These are phyloP conservation scores for Pica pica DNA, from an alignment of 2,113 vertebrate genomes.

Conservation along the genomic window DNA sequence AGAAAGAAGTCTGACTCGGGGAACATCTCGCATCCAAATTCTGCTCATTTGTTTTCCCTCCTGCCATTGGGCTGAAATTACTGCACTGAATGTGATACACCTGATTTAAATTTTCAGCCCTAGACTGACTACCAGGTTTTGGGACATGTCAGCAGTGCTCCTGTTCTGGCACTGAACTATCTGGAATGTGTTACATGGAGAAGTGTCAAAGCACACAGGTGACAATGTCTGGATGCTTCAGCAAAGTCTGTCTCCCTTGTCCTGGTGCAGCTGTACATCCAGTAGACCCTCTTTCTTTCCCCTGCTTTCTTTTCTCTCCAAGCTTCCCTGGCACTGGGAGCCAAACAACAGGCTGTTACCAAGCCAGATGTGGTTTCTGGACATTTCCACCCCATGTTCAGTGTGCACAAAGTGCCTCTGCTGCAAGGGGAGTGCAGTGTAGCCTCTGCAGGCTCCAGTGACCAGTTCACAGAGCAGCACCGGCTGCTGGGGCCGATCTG, in stretches of 20 bases:
- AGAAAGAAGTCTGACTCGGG: neutral
- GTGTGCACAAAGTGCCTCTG: rapidly evolving
- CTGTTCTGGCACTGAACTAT: neutral
- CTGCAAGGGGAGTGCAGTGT: neutral
- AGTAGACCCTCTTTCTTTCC: neutral
- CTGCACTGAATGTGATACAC: neutral
- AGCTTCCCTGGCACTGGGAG: neutral
- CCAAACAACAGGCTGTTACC: neutral
- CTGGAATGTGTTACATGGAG: neutral
- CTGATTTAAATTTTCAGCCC: neutral
- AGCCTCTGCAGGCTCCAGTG: neutral
- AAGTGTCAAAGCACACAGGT: neutral
- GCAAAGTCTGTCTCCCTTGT: neutral
- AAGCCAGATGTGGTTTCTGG: neutral
- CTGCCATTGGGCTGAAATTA: neutral
- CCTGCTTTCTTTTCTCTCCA: neutral
- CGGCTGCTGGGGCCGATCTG: neutral
- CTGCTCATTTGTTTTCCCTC: neutral
- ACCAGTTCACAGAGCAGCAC: neutral
- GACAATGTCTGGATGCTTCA: neutral
- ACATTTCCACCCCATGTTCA: too few species aligned
- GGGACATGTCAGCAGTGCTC: neutral
- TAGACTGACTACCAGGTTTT: neutral
- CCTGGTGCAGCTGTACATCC: neutral
- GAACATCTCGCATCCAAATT: neutral